phyloP scores from a whole-genome alignment of 2,797 vertebrate species.

The Phrynocephalus vlangalii region DNA sequence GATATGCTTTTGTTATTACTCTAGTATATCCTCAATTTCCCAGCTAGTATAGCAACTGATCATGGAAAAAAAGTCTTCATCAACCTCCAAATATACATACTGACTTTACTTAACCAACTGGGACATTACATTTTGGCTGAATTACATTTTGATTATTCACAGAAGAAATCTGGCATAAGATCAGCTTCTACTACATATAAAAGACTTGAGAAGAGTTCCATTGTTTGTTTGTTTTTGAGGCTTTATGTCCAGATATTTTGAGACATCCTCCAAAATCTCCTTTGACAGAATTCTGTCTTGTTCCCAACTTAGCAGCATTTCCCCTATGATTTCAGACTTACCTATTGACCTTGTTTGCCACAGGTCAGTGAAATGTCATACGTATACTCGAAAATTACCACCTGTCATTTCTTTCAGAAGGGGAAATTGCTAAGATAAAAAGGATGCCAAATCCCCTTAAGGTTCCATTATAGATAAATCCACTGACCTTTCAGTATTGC shows the following conservation, averaged over 20 bases:
- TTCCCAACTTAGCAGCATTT: neutral
- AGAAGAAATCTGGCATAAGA: neutral
- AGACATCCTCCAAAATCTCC: neutral
- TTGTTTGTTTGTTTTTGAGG: neutral
- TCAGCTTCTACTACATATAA: neutral
- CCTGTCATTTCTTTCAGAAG: constrained; percentile 32
- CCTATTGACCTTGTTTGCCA: constrained; percentile 21
- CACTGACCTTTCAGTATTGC: constrained; percentile 26
- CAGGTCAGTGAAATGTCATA: constrained; percentile 30
- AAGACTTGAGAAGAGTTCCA: neutral
- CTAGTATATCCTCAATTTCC: no score
- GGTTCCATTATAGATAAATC: constrained; percentile 37
- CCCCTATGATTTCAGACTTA: constrained; percentile 2
- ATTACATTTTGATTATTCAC: neutral
- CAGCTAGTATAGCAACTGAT: no score
- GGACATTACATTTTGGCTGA: neutral
- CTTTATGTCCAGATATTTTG: neutral
- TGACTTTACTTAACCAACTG: neutral
- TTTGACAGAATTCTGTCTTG: constrained; percentile 7
- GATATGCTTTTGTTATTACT: no score
- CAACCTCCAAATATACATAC: neutral
- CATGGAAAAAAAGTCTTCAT: no score
- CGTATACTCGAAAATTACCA: constrained; percentile 32
- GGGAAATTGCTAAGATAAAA: constrained; percentile 30
- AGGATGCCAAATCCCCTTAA: constrained; percentile 33